Evolutionary conservation across 2,797 vertebrate genomes (phyloP).

Genomic region (Poeciliopsis paucimaculata): DNA sequence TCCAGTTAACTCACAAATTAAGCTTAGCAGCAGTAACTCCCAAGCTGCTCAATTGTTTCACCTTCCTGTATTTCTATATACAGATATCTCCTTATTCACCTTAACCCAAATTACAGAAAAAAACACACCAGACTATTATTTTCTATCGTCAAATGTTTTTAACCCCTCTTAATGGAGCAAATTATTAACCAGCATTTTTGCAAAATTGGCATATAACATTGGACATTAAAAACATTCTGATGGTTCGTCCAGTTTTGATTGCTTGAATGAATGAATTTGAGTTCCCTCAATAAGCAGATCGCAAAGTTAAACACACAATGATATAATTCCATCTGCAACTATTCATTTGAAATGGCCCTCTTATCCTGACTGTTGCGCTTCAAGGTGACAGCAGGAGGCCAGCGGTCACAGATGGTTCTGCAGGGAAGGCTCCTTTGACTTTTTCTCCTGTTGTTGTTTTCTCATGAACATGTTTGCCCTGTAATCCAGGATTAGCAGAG

Average conservation of each 20-base stretch:
- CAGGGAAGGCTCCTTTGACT: slow-evolving; percentile 76
- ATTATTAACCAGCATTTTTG: neutral
- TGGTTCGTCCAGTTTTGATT: slow-evolving; percentile 39
- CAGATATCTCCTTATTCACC: neutral
- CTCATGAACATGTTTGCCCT: slow-evolving; percentile 85
- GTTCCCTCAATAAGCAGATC: slow-evolving; percentile 63
- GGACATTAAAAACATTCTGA: slow-evolving; percentile 1
- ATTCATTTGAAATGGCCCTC: slow-evolving; percentile 67
- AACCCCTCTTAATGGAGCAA: slow-evolving; percentile 2
- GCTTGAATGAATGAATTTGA: slow-evolving; percentile 30
- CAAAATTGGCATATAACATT: slow-evolving; percentile 13
- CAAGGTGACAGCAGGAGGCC: slow-evolving; percentile 56
- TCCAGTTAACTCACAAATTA: neutral
- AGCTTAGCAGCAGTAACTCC: slow-evolving; percentile 10
- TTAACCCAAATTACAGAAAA: neutral
- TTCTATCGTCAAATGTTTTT: slow-evolving; percentile 15
- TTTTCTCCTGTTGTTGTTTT: slow-evolving; percentile 79
- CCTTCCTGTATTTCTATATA: slow-evolving; percentile 4
- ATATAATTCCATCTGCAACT: slow-evolving; percentile 65
- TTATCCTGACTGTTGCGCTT: slow-evolving; percentile 65
- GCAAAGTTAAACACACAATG: slow-evolving; percentile 76
- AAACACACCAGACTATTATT: slow-evolving; percentile 12
- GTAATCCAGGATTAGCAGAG: slow-evolving; percentile 92
- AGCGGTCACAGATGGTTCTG: slow-evolving; percentile 79
- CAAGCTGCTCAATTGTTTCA: slow-evolving; percentile 1